phyloP scores from a whole-genome alignment of 1,140 invertebrate genomes.

The Bathynomus jamesi region DNA sequence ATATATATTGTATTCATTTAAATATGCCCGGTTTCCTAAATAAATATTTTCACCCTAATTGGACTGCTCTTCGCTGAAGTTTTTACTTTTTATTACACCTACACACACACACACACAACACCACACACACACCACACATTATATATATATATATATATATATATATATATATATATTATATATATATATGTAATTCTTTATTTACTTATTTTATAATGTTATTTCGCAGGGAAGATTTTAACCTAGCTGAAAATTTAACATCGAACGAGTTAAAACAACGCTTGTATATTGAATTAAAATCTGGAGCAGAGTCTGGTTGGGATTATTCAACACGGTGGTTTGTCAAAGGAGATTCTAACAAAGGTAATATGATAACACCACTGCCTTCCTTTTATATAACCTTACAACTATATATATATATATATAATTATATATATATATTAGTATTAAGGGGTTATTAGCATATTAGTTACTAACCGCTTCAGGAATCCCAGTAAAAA shows the following conservation, averaged over 20 bases:
- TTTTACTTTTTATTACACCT: background rate
- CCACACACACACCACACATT: constrained; percentile 9
- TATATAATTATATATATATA: no score
- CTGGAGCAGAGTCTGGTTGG: constrained; percentile 88
- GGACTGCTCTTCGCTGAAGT: background rate
- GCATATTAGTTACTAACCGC: no score
- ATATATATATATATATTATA: background rate
- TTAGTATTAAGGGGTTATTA: no score
- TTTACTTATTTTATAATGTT: no score
- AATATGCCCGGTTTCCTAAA: background rate
- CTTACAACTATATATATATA: no score
- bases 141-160: background rate
- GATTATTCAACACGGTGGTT: constrained; percentile 92
- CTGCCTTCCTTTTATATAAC: background rate
- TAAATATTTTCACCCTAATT: background rate
- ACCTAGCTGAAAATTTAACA: background rate
- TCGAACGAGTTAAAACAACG: constrained; percentile 41
- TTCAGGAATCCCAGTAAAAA: no score
- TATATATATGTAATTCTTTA: background rate
- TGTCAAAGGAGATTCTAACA: constrained; percentile 44
- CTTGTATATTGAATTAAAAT: constrained; percentile 71
- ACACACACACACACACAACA: no score
- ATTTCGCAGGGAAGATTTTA: background rate
- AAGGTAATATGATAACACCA: no score
- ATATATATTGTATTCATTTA: background rate